Base-by-base conservation (phyloP, 1,140 invertebrate genomes). In the Nixonia krombeini region DNA sequence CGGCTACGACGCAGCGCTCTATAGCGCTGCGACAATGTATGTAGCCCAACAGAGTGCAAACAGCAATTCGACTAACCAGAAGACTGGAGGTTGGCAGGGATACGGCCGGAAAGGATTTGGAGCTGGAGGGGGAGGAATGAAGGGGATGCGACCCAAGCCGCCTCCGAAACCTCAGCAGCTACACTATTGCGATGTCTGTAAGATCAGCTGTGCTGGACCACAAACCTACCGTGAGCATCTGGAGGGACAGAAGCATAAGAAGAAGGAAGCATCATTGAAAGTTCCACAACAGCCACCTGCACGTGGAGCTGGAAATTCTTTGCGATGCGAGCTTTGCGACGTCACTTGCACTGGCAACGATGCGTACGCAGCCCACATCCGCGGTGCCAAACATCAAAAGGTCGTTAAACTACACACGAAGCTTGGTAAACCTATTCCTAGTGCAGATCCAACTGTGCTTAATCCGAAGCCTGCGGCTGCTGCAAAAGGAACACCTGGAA, bases 231-330 rank as follows among this genome's bases (percentile, higher is more conserved):
- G 96, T 47, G 97, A 99, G 81, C 97, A 99, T 88, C 86, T 99
- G 62, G 96, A 98, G 82, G 97, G 97, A 0, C 96, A 98, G 84
- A 97, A 98, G 80, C 97, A 99, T 84, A 99, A 99, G 86, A 99
- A 99, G 87, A 97, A 98, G 80, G 97, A 98, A 80, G 94, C 94
- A 8, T 92, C 94, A 6, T 88, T 92, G 10, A 97, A 97, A 85
- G 90, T 88, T 87, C 90, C 86, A 25, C 80, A 85, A 71, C 88
- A 81, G 76, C 88, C 76, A 74, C 85, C 78, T 37, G 81, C 80
- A 2, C 74, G 76, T 3, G 82, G 79, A 16, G 91, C 91, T 51
- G 90, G 90, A 17, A 93, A 93, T 76, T 89, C 88, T 2, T 86
- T 94, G 47, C 88, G 94, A 28, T 95, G 94, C 83, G 94, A 96